Base-by-base conservation (phyloP, 2,113 vertebrate species). In the Podarcis raffonei region DNA sequence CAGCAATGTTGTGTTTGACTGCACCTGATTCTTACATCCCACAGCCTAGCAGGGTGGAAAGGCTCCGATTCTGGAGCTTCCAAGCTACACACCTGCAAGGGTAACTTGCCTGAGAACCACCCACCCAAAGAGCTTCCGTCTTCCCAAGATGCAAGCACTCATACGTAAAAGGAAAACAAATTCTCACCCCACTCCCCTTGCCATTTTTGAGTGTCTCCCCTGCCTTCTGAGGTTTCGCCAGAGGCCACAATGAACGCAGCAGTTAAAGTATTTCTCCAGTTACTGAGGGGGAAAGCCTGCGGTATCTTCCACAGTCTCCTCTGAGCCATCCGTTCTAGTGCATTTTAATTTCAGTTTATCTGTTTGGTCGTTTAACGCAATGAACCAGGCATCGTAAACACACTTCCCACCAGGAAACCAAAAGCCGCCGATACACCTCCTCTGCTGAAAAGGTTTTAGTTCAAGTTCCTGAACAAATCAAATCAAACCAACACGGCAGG, bases 271-370 rank as follows among this genome's bases (percentile, higher is more conserved):
- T 88, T 94, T 93, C 91, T 86, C 35, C 62, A 79, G 83, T 89
- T 94, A 89, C 87, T 87, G 91, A 85, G 69, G 93, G 86, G 94
- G 93, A 94, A 62, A 89, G 53, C 78, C 80, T 25, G 71, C 77
- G 87, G 87, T 30, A 86, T 93, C 94, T 94, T 72, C 88, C 86
- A 69, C 87, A 82, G 83, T 71, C 83, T 83, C 78, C 80, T 93
- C 84, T 84, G 92, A 93, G 85, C 7, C 0, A 92, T 77, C 53
- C 79, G 87, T 39, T 35, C 23, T 68, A 93, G 79, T 82, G 75
- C 86, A 87, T 95, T 95, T 94, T 94, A 94, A 94, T 94, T 94
- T 90, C 84, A 23, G 5, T 89, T 93, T 89, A 89, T 39, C 83
- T 2, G 0, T 92, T 92, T 92, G 13, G 1, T 87, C 87, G 94